Evolutionary conservation across 2,113 vertebrate species (phyloP), one percentile per base, ranked within the genome.

Genomic region (Phyllostomus hastatus): DNA sequence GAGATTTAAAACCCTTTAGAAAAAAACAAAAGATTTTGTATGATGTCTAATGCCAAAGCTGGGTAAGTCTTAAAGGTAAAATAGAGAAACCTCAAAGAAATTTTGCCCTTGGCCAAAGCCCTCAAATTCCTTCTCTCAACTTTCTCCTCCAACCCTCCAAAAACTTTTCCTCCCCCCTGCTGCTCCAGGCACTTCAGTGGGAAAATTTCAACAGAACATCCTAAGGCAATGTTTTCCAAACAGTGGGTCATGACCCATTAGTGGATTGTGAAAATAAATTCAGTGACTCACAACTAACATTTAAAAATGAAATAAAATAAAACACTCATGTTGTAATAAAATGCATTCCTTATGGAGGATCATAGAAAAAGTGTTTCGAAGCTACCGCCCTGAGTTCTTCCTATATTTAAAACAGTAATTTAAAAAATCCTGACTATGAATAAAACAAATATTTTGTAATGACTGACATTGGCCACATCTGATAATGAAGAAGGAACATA

Each of bases 221-320:
- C 43, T 43, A 88, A 81, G 43, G 66, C 17, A 64, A 41, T 75
- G 54, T 79, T 93, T 95, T 91, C 78, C 70, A 85, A 92, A 75
- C 48, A 84, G n/a, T 48, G 61, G 92, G 48, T 85, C 88, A 70
- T 19, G 78, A 90, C 69, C 46, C 48, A 82, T 61, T 50, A 66
- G 64, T 73, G 76, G 76, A 38, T 59, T 90, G 28, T 89, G 80
- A 89, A 92, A 92, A 92, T 83, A 96, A 95, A 92, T 67, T 38
- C 31, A 89, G 28, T 57, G 61, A 46, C 52, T 79, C 76, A 91
- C 38, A 72, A 26, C 19, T 41, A 73, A 52, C 31, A 88, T 89
- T 79, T 61, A 59, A 70, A 94, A 90, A 43, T 33, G 35, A 95
- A 93, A 59, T 43, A 78, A 89, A 57, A 79, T 67, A 88, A 69